Evolutionary conservation across 2,888 invertebrate species (phyloP).

Genomic region (Melanargia galathea): DNA sequence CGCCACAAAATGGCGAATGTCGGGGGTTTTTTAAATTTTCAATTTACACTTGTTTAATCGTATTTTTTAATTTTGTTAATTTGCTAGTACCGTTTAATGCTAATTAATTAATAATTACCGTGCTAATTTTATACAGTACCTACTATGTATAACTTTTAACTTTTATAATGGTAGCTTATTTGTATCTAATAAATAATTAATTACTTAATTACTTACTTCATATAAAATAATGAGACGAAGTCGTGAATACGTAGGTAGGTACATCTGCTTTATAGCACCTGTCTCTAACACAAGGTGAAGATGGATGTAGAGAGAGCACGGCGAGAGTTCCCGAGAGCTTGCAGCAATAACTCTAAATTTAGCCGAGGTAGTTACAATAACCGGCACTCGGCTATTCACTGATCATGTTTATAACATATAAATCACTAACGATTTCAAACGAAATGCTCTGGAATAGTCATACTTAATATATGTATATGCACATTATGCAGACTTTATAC

Average conservation of each 20-base stretch:
- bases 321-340: slow-evolving; percentile 48
- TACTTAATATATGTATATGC: too few relatives aligned
- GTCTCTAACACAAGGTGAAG: slow-evolving; percentile 14
- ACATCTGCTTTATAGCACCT: neutral
- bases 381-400: slow-evolving; percentile 62
- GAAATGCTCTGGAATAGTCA: slow-evolving; percentile 35
- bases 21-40: too few relatives aligned
- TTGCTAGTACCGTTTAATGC: too few relatives aligned
- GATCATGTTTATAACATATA: slow-evolving; percentile 73
- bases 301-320: slow-evolving; percentile 42
- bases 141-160: too few relatives aligned
- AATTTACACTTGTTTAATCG: too few relatives aligned
- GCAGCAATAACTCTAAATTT: slow-evolving; percentile 61
- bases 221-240: neutral
- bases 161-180: too few relatives aligned
- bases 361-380: slow-evolving; percentile 62
- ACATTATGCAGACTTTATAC: slow-evolving; percentile 7
- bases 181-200: too few relatives aligned
- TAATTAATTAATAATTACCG: too few relatives aligned
- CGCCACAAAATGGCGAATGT: too few relatives aligned
- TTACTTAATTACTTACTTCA: neutral
- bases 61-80: too few relatives aligned
- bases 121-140: too few relatives aligned
- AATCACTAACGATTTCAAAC: slow-evolving; percentile 54
- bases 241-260: neutral